A percentile compares a stretch with the other conserved stretches of the same genome.
Evolutionary conservation across 2,797 vertebrate species (phyloP).

Genomic region (Hypotaenidia okinawae): DNA sequence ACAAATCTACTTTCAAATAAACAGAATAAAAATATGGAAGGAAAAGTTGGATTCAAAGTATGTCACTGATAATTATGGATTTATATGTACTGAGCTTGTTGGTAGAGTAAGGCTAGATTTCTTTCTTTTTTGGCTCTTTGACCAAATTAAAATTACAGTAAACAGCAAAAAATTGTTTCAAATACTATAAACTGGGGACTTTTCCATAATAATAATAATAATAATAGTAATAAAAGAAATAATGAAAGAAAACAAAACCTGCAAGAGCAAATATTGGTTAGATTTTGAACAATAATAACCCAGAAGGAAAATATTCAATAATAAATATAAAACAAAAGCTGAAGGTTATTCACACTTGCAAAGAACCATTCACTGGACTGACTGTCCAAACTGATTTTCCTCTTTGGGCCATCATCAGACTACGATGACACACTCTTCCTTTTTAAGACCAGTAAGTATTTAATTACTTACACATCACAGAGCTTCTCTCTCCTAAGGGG

Average conservation of each 20-base stretch:
- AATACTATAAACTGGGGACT: not conserved
- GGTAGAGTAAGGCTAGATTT: not conserved
- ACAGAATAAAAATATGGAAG: not conserved
- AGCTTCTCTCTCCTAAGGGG: not conserved
- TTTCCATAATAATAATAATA: not conserved
- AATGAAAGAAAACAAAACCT: not conserved
- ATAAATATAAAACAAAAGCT: not conserved
- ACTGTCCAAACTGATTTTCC: not conserved
- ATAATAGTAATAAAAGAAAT: not conserved
- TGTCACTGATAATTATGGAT: not conserved
- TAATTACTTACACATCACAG: not conserved
- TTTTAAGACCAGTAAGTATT: not conserved
- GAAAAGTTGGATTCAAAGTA: not conserved
- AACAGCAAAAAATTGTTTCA: not conserved
- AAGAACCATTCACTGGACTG: not conserved
- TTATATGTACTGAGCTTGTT: not conserved
- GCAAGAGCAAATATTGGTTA: not conserved
- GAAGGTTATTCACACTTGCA: not conserved
- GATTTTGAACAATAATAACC: not conserved
- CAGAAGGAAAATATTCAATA: not conserved
- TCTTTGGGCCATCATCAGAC: not conserved
- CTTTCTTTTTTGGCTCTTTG: not conserved
- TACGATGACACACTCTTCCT: not conserved
- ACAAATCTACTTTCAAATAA: not conserved
- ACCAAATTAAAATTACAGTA: not conserved